Evolutionary conservation across 2,797 vertebrate species (phyloP).

Genomic region (Neopelma chrysocephalum): DNA sequence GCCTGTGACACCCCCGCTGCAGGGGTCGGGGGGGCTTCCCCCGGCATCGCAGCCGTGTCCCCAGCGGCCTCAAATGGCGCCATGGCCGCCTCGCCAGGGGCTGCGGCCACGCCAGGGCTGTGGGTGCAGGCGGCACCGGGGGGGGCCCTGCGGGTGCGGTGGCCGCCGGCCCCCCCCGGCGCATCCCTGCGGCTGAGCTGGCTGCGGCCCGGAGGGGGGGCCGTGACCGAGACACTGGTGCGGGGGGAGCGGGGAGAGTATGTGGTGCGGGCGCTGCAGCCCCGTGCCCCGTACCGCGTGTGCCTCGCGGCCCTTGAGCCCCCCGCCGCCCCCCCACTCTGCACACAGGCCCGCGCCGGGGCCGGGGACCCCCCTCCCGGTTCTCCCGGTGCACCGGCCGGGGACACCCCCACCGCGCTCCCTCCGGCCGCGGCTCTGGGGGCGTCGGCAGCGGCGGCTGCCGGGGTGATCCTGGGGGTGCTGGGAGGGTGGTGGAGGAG

Average conservation of each 20-base stretch:
- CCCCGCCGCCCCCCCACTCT: not conserved
- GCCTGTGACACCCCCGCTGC: not conserved
- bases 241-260: not conserved
- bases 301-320: not conserved
- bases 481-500: not conserved
- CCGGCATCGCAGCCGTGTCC: rapidly evolving
- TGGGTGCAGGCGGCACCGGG: not conserved
- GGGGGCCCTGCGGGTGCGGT: not conserved
- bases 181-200: constrained; percentile 91
- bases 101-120: not conserved
- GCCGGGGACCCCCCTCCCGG: not conserved
- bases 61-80: not conserved
- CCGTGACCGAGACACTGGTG: constrained; percentile 71
- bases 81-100: rapidly evolving
- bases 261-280: not conserved
- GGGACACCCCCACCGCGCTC: not conserved
- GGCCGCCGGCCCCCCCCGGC: constrained; percentile 71
- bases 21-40: rapidly evolving
- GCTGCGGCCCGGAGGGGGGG: constrained; percentile 85
- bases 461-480: not conserved
- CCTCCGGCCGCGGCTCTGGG: not conserved
- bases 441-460: not conserved
- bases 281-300: not conserved
- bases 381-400: not conserved
- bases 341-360: not conserved